Evolutionary conservation across 2,113 vertebrate species (phyloP), one percentile per base, ranked within the genome.

Genomic region (Ondatra zibethicus): DNA sequence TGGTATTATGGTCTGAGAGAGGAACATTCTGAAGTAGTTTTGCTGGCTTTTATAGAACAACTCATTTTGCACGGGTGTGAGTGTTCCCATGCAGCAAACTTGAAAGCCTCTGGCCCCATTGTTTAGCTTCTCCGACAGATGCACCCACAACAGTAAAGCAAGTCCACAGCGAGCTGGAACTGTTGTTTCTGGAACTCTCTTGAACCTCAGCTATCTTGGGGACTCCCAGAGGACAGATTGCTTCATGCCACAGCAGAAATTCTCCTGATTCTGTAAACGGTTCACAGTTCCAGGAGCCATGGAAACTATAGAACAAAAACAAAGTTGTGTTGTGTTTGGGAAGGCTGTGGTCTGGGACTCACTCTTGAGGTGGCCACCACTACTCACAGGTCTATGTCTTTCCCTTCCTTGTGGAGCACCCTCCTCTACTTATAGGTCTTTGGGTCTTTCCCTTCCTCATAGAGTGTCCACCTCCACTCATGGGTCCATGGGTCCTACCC

Each of bases 211-310:
- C 91, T 92, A 90, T 88, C 92, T 95, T 8, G 91, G 96, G 91
- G 94, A 50, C 91, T 97, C 97, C 96, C 97, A 78, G n/a, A 96
- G 97, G 96, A 96, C 96, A 89, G 58, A 95, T 97, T 93, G 92
- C 96, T 97, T 96, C 94, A 96, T 80, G 94, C 84, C 94, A 91
- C 90, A 96, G 97, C 95, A 96, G 55, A 96, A 97, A 63, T 78
- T 58, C 91, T 97, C 95, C 96, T 89, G 96, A 97, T 85, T 96
- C 86, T 91, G 90, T 95, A 95, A 97, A 96, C 94, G 93, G 90
- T 25, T 91, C 91, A 33, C 1, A 6, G 92, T 96, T 98, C 96
- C 45, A 45, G 94, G 97, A 97, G 97, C 63, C 42, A 89, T 36
- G 91, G 95, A 92, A 95, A 92, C 42, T 7, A 4, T 27, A 80